phyloP scores from a whole-genome alignment of 1,140 invertebrate species.

The Paracyclopina nana region DNA sequence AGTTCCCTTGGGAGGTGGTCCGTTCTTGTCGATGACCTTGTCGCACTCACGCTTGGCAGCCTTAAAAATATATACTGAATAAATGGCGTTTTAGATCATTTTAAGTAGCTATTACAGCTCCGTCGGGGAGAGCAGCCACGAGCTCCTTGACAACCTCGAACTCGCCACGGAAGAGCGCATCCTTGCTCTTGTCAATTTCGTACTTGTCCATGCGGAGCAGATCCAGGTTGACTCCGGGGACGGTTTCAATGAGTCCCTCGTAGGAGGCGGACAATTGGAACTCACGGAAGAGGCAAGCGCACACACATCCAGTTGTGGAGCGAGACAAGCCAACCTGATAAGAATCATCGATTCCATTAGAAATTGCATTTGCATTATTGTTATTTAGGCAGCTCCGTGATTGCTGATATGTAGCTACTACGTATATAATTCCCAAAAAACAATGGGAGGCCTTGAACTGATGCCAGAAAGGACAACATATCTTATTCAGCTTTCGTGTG shows the following conservation, averaged over 20 bases:
- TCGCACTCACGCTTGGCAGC: slow-evolving; percentile 17
- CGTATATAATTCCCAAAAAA: too few relatives aligned
- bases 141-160: slow-evolving; percentile 17
- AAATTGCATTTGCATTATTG: too few relatives aligned
- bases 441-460: too few relatives aligned
- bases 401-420: neutral
- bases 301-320: slow-evolving; percentile 16
- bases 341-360: too few relatives aligned
- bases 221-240: slow-evolving; percentile 16
- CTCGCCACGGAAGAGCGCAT: slow-evolving; percentile 16
- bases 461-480: too few relatives aligned
- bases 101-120: too few relatives aligned
- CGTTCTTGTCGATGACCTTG: slow-evolving; percentile 15
- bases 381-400: too few relatives aligned
- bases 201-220: slow-evolving; percentile 16
- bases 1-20: slow-evolving; percentile 14
- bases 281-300: slow-evolving; percentile 16
- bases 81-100: too few relatives aligned
- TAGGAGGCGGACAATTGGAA: slow-evolving; percentile 16
- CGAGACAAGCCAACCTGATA: slow-evolving; percentile 11
- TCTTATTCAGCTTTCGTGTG: too few relatives aligned
- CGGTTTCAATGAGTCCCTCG: slow-evolving; percentile 15
- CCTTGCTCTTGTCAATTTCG: slow-evolving; percentile 15
- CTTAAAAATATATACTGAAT: too few relatives aligned
- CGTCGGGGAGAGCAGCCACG: slow-evolving; percentile 14